Evolutionary conservation across 2,888 invertebrate species (phyloP).

Genomic region (Limnephilus marmoratus): DNA sequence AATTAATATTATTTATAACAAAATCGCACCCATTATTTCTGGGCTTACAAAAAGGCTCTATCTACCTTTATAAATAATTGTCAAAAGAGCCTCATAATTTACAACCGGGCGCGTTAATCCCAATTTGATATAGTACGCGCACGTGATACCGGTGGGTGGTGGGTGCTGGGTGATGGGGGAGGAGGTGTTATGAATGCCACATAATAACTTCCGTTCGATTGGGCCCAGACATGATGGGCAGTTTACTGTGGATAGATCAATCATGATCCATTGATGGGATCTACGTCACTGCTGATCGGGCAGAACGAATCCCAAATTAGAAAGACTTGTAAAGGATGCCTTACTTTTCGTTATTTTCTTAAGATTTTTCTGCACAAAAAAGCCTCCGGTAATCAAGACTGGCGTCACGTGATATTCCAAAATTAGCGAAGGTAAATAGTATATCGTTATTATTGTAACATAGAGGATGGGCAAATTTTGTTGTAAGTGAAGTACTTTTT

Average conservation of each 20-base stretch:
- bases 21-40: constrained; percentile 47
- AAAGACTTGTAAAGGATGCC: not conserved
- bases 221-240: constrained; percentile 56
- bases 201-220: constrained; percentile 62
- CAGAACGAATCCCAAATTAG: not conserved
- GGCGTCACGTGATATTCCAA: not conserved
- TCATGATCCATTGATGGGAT: constrained; percentile 39
- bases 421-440: not conserved
- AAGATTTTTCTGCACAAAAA: not conserved
- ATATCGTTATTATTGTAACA: not conserved
- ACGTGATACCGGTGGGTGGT: not conserved
- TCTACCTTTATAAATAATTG: constrained; percentile 30
- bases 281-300: constrained; percentile 34
- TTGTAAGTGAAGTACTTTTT: not conserved
- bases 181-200: constrained; percentile 52
- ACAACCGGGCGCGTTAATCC: constrained; percentile 43
- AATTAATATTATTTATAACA: not conserved
- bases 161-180: not conserved
- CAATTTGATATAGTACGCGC: constrained; percentile 49
- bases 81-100: constrained; percentile 47
- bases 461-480: not conserved
- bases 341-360: not conserved
- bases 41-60: constrained; percentile 38
- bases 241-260: constrained; percentile 45
- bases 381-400: not conserved